Conservation (phyloP, 2,888 invertebrate species). For the Polydesmus complanatus region DNA sequence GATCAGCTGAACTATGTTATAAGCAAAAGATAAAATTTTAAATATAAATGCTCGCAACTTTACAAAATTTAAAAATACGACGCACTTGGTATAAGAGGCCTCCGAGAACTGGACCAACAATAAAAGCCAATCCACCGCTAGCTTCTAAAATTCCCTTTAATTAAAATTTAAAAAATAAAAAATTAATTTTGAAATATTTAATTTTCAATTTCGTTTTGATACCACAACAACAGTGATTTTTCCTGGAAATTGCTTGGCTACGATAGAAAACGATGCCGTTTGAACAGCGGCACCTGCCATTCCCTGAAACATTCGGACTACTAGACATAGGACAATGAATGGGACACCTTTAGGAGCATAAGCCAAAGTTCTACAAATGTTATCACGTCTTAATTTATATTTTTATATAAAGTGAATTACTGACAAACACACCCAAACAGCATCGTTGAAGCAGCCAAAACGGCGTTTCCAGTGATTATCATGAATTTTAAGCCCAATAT, state of each 20-base stretch:
- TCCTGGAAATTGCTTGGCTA: constrained; percentile 11
- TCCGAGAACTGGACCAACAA: constrained; percentile 4
- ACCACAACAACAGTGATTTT: constrained; percentile 3
- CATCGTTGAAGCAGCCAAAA: background rate
- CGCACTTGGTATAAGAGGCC: constrained; percentile 1
- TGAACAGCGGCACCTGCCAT: background rate
- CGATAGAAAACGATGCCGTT: constrained; percentile 1
- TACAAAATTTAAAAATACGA: background rate
- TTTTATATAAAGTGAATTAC: background rate
- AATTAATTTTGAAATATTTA: background rate
- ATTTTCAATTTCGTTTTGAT: background rate
- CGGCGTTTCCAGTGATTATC: background rate
- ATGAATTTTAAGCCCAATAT: constrained; percentile 4
- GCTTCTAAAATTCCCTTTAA: constrained; percentile 1
- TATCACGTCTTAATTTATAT: background rate
- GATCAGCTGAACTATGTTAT: no score
- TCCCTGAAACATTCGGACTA: constrained; percentile 7
- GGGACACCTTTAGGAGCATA: background rate
- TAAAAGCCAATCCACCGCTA: background rate
- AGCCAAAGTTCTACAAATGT: background rate
- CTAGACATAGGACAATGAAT: constrained; percentile 5
- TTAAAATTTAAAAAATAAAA: background rate
- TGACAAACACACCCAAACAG: background rate
- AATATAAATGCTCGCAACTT: background rate
- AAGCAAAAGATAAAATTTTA: no score